Evolutionary conservation across 2,888 invertebrate genomes (phyloP), one percentile per base, ranked within the genome.

Genomic region (Strigamia crassipes): DNA sequence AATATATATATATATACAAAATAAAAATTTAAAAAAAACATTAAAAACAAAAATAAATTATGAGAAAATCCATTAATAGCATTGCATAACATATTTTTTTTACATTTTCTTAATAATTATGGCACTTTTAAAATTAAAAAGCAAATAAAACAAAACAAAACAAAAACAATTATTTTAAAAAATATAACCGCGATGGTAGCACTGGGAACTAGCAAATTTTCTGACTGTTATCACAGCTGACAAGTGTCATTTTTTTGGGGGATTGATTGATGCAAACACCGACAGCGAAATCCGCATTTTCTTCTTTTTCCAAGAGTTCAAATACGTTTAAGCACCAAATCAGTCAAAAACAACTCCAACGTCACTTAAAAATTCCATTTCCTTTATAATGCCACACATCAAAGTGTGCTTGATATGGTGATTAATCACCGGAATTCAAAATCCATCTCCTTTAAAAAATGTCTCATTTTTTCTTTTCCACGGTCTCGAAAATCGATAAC

Each of bases 161-260:
- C 0, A 38, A 38, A 38, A 18, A 51, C 51, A 18, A 3, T 27
- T 27, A n/a, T n/a, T 27, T 27, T 2, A 27, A 27, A 27, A 27
- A 27, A 27, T 27, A 27, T 27, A 27, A 21, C 23, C 9, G 2
- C 23, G 21, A 12, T 73, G 73, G 31, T 27, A 73, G 73, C 73
- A 73, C 73, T 73, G 73, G 27, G 73, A 23, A 73, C 73, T 73
- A n/a, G n/a, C 31, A 73, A 8, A n/a, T 73, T 27, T 73, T 73
- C n/a, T 73, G n/a, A 23, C 10, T 61, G 23, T 73, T 73, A 73
- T 73, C 73, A 73, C 73, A 73, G 73, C 31, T 73, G 31, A 23
- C 18, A 61, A 73, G 73, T 73, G 73, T 73, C 73, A 73, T 73
- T 73, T 73, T 73, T 73, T 51, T 51, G n/a, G 51, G 56, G 56